Base-by-base conservation (phyloP, 1,140 invertebrate species). In the Melanaphis sacchari region DNA sequence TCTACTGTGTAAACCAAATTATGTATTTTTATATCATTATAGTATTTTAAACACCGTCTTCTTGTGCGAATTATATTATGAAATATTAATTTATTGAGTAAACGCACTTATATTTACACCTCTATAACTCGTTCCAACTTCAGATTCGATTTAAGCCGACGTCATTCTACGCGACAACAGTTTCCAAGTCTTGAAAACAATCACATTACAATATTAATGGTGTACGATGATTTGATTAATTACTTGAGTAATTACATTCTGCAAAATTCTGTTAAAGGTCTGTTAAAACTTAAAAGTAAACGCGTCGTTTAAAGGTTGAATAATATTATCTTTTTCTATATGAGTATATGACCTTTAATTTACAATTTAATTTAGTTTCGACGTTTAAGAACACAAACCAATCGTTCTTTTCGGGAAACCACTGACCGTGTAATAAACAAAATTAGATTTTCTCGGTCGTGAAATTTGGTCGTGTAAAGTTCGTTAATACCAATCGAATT, bases 361-460 rank as follows among this genome's bases (percentile, higher is more conserved):
- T 3, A 87, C 5, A 36, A 36, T 40, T 49, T 9, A 54, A 89
- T 38, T 52, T 15, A 89, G 22, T 54, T 89, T 54, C 31, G 36
- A n/a, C 31, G 59, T 89, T 22, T 52, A 54, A 89, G n/a, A 52
- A 52, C 87, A 38, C n/a, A 22, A 52, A 52, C n/a, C 22, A 36
- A 52, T 89, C 46, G 46, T 15, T 54, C 88, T n/a, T 89, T 26
- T 89, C 26, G 1, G 11, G 52, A 11, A 40, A 54, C 49, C 87
- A 43, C 46, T 89, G 46, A 38, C 87, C 46, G 24, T 54, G 49
- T 89, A 89, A 46, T 88, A 88, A 40, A 89, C n/a, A 40, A 89
- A 89, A 89, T 89, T 89, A 38, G 49, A 89, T 89, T 89, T 54
- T 26, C 21, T 21, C 36, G n/a, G n/a, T n/a, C n/a, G n/a, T 5